A percentile compares a stretch with the other conserved stretches of the same genome.
These are phyloP conservation scores for Saccostrea cuccullata DNA, from an alignment of 1,140 invertebrate species.

Conservation along the genomic window DNA sequence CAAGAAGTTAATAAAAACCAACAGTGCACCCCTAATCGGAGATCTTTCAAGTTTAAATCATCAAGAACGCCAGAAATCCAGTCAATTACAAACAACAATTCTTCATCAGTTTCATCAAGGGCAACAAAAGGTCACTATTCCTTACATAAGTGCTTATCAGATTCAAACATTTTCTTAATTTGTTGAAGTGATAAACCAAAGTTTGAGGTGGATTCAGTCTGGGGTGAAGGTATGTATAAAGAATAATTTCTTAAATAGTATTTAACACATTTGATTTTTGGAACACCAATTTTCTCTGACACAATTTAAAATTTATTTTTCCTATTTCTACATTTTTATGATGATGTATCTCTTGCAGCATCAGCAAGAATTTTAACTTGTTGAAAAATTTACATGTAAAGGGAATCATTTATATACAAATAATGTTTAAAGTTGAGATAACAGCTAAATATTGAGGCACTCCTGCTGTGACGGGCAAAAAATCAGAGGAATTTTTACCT, in stretches of 20 bases:
- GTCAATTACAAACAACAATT: background rate
- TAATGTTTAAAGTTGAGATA: no score
- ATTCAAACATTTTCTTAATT: background rate
- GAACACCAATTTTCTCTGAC: no score
- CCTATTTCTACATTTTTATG: background rate
- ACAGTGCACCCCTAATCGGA: background rate
- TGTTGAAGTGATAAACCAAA: background rate
- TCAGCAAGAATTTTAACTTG: slow-evolving; percentile 13
- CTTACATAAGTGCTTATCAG: background rate
- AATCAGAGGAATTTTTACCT: no score
- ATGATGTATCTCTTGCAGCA: background rate
- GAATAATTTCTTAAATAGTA: background rate
- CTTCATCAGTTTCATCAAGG: background rate
- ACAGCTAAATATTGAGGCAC: background rate
- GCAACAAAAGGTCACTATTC: background rate
- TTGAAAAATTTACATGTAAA: no score
- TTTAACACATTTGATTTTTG: no score
- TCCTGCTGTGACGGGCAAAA: no score
- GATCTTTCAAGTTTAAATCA: background rate
- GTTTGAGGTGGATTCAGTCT: slow-evolving; percentile 9
- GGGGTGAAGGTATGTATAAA: slow-evolving; percentile 8
- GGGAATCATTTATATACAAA: no score
- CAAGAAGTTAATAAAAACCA: background rate
- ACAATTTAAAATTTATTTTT: background rate
- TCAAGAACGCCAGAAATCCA: background rate